Evolutionary conservation across 2,797 vertebrate genomes (phyloP).

Genomic region (Tapirus indicus): DNA sequence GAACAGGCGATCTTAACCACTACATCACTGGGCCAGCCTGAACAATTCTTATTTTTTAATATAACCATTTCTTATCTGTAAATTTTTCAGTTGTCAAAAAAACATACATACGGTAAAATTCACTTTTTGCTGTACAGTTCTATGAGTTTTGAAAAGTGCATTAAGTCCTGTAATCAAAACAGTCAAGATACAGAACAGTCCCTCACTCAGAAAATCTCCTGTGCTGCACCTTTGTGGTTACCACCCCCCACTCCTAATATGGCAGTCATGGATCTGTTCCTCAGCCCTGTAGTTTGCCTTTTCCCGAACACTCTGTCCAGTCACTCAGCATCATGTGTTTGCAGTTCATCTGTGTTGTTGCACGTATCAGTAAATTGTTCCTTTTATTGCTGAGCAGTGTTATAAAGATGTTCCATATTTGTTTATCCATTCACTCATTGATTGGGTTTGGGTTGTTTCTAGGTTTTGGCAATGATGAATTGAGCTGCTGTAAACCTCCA

Average conservation of each 20-base stretch:
- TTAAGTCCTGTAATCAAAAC: neutral
- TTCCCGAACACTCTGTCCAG: too few relatives aligned
- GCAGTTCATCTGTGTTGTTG: too few relatives aligned
- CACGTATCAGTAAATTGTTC: neutral
- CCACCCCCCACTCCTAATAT: too few relatives aligned
- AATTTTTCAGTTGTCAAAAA: neutral
- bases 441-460: too few relatives aligned
- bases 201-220: neutral
- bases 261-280: rapidly evolving
- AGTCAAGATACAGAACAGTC: neutral
- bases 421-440: neutral
- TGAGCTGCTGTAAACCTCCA: neutral
- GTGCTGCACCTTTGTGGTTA: neutral
- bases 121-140: neutral
- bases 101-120: neutral
- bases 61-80: neutral
- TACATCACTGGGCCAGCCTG: too few relatives aligned
- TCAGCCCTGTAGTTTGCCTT: neutral
- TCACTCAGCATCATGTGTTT: neutral
- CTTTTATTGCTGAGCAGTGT: neutral
- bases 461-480: neutral
- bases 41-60: neutral
- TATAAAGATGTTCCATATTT: too few relatives aligned
- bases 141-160: neutral
- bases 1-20: too few relatives aligned